A percentile compares a stretch with the other conserved stretches of the same genome.
Conservation (phyloP, 2,113 vertebrate species). For the Diglossa brunneiventris region DNA sequence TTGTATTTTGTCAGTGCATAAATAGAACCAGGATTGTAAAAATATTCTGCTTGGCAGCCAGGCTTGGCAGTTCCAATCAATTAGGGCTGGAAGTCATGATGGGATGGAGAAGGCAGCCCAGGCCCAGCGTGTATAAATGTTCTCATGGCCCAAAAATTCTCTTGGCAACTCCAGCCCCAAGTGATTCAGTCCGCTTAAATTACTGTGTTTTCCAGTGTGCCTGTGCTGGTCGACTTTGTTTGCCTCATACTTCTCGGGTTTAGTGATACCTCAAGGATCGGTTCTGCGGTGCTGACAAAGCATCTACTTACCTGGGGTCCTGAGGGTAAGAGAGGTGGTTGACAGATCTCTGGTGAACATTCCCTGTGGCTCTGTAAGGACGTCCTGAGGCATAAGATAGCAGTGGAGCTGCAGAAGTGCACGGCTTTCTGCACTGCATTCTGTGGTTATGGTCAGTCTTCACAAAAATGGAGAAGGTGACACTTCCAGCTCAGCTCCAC, state of each 20-base stretch:
- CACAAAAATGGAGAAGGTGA: background rate
- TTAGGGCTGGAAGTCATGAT: constrained; percentile 58
- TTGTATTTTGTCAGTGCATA: constrained; percentile 46
- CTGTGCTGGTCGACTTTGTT: background rate
- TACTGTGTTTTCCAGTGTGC: constrained; percentile 12
- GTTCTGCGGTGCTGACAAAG: background rate
- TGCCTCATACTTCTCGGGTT: background rate
- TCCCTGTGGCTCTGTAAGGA: background rate
- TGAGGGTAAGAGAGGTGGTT: background rate
- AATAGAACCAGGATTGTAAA: constrained; percentile 45
- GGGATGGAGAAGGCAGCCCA: constrained; percentile 7
- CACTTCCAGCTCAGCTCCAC: background rate
- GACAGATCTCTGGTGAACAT: background rate
- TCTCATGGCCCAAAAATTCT: constrained; percentile 59
- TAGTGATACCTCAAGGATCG: background rate
- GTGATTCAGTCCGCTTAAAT: background rate
- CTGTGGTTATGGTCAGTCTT: background rate
- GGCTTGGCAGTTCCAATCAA: constrained; percentile 61
- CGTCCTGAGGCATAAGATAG: background rate
- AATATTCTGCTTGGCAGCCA: constrained; percentile 63
- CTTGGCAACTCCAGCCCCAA: constrained; percentile 8
- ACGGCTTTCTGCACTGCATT: background rate
- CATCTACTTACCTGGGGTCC: background rate
- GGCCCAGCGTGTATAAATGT: background rate
- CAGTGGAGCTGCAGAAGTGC: background rate